These are phyloP conservation scores for Cyanocitta stelleri DNA, from an alignment of 2,113 vertebrate species.

Conservation along the genomic window DNA sequence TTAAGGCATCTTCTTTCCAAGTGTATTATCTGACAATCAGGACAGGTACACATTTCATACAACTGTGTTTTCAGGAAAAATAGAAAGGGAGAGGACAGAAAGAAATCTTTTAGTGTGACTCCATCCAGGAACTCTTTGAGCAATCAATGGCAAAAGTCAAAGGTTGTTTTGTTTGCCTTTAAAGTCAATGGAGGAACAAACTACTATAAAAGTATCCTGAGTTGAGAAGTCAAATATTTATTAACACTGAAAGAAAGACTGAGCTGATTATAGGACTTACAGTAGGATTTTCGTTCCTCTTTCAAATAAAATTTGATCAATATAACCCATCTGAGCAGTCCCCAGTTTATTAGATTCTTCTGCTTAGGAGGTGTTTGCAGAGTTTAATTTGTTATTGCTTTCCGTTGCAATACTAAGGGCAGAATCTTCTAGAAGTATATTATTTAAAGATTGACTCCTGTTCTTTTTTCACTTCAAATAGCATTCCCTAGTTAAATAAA, in stretches of 20 bases:
- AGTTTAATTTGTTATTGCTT: slow-evolving; percentile 34
- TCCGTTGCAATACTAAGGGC: background rate
- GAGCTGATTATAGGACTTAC: background rate
- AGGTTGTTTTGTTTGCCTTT: slow-evolving; percentile 64
- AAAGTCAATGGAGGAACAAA: slow-evolving; percentile 68
- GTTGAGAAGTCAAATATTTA: slow-evolving; percentile 62
- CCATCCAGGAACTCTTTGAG: slow-evolving; percentile 14
- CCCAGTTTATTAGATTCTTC: slow-evolving; percentile 42
- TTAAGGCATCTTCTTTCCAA: background rate
- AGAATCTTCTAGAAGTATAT: background rate
- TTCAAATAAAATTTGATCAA: slow-evolving; percentile 49
- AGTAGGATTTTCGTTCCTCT: background rate
- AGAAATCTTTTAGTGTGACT: background rate
- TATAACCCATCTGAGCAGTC: background rate
- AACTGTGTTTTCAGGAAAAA: background rate
- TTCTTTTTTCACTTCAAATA: background rate
- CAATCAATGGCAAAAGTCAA: slow-evolving; percentile 73
- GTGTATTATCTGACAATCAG: background rate
- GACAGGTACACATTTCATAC: background rate
- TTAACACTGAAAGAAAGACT: slow-evolving; percentile 15
- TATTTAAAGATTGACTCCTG: background rate
- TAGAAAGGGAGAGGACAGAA: background rate
- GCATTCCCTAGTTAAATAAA: background rate
- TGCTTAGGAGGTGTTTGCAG: background rate
- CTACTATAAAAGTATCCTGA: slow-evolving; percentile 66